Evolutionary conservation across 2,113 vertebrate genomes (phyloP).

Genomic region (Ranitomeya imitator): DNA sequence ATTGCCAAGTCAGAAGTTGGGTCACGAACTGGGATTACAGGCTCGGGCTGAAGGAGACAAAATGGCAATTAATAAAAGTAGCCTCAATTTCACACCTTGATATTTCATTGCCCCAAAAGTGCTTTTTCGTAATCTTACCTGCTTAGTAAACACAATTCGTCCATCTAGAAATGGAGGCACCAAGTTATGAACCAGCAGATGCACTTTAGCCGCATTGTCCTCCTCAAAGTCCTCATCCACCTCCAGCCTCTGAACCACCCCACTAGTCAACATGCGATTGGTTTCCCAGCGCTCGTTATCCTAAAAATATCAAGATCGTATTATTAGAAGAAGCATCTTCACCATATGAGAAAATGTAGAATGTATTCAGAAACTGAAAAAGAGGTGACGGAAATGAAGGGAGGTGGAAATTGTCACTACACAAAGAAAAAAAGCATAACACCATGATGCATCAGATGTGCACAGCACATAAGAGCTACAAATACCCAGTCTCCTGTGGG

Average conservation of each 20-base stretch:
- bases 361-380: neutral
- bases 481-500: neutral
- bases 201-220: constrained; percentile 94
- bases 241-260: constrained; percentile 94
- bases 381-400: neutral
- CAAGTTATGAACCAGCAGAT: constrained; percentile 93
- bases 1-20: constrained; percentile 96
- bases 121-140: constrained; percentile 70
- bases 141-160: constrained; percentile 97
- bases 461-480: neutral
- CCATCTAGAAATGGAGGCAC: constrained; percentile 97
- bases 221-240: constrained; percentile 98
- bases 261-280: constrained; percentile 98
- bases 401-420: neutral
- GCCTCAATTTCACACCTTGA: neutral
- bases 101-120: no score
- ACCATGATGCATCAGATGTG: neutral
- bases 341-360: neutral
- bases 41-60: constrained; percentile 81
- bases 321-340: neutral
- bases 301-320: constrained; percentile 65
- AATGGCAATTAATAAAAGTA: neutral
- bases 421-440: neutral
- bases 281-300: constrained; percentile 99
- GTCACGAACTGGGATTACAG: constrained; percentile 95